Base-by-base conservation (phyloP, 2,113 vertebrate genomes). In the Garra rufa region DNA sequence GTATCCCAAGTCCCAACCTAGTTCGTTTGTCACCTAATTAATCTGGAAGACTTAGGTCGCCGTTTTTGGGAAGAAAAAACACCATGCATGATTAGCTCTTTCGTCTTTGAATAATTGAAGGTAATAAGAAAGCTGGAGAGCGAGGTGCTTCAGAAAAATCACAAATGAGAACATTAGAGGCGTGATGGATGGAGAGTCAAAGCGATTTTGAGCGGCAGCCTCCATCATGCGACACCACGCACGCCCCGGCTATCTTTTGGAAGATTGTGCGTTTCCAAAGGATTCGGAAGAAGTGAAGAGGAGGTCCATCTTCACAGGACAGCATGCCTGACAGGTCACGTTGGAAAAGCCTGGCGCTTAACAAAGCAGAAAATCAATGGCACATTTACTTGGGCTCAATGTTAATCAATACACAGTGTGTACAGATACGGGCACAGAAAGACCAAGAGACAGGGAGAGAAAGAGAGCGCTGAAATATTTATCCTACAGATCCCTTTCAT, bases 321-420 rank as follows among this genome's bases (percentile, higher is more conserved):
- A 34, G 19, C 13, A 38, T 48, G n/a, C 24, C 24, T 52, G 80
- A 17, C 44, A 24, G 80, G 80, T 52, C 80, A 50, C 43, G 61
- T 48, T 48, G 74, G 48, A 81, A 75, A 79, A 70, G 67, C 81
- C 71, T 38, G 78, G 73, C 55, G 84, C 86, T 85, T 83, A 86
- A 57, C 85, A 86, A 81, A 83, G 71, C 30, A 48, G 74, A 61
- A 76, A 82, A 91, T 91, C 87, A 82, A 89, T 89, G 83, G 52
- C 52, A 84, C 83, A 83, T 82, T 88, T 87, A 87, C 87, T 89
- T 82, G 73, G 30, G 80, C 76, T 83, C 67, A 77, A 77, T 83
- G 83, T 82, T 88, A 89, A 91, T 91, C 90, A 83, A 89, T 89
- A 85, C 80, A 4, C 69, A 76, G 77, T 30, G 70, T 79, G 85